Base-by-base conservation (phyloP, 2,888 invertebrate species). In the Pyrochroa serraticornis region DNA sequence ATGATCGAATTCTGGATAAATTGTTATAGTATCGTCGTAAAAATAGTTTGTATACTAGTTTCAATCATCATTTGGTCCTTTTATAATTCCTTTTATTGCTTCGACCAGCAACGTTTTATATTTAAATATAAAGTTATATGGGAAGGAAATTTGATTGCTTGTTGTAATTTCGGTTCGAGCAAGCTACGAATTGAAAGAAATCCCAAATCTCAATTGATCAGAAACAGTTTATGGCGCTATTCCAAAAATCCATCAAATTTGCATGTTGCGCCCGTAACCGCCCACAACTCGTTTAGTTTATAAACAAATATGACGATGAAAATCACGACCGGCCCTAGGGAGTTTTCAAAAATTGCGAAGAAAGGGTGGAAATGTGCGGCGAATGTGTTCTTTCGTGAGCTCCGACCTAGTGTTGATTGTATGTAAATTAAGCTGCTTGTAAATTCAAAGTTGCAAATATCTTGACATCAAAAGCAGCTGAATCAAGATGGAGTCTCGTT, bases 381-480 rank as follows among this genome's bases (percentile, higher is more conserved):
- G 30, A 43, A 51, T 51, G 44, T 51, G 43, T 43, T 38, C 35
- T 38, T 45, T 10, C 37, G 31, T 12, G 57, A 44, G 51, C 38
- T 53, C 51, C 55, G 58, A 60, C 58, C 60, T 46, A 47, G 46
- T 47, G 58, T 66, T 70, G 69, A 69, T 71, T 68, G 63, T 65
- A 71, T 71, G 70, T 62, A 71, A 68, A 71, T 71, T 70, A 64
- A 59, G 54, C 52, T 62, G 66, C 65, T 67, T 69, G 66, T 65
- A 64, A 66, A 69, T 69, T 68, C 67, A 68, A 69, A 71, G 69
- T 71, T 71, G 68, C 68, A 69, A 70, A 71, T 71, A 67, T 65
- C 69, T 69, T 66, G 61, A 70, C 69, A 71, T 71, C 71, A 71
- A 71, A 70, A 72, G 69, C 70, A 63, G 65, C 65, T 65, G 63